phyloP scores from a whole-genome alignment of 2,888 invertebrate species.

The Phyllotreta striolata region DNA sequence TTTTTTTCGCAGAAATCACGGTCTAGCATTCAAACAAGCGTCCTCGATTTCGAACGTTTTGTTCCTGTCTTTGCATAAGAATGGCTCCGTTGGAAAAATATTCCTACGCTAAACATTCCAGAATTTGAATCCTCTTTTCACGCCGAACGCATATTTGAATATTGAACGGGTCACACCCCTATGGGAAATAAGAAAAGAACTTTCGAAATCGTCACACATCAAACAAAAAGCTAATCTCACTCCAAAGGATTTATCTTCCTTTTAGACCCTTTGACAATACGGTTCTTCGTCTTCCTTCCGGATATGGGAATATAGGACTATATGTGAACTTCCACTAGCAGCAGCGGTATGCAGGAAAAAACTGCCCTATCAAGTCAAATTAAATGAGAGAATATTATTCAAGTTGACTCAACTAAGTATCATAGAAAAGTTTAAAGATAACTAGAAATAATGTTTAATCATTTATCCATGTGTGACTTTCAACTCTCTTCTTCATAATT shows the following conservation, averaged over 20 bases:
- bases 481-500: no score
- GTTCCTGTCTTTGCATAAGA: conserved; percentile 58
- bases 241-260: conserved; percentile 40
- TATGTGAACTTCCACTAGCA: conserved; percentile 2
- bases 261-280: conserved; percentile 39
- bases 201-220: conserved; percentile 43
- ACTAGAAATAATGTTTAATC: no score
- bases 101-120: conserved; percentile 54
- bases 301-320: conserved; percentile 27
- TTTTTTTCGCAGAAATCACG: conserved; percentile 32
- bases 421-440: no score
- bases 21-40: conserved; percentile 54
- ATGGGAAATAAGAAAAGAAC: conserved; percentile 50
- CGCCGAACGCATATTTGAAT: conserved; percentile 53
- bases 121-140: conserved; percentile 53
- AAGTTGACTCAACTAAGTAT: no score
- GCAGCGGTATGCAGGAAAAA: background rate
- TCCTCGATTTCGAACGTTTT: conserved; percentile 52
- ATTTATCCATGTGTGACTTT: no score
- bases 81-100: conserved; percentile 54
- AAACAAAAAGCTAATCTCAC: conserved; percentile 43
- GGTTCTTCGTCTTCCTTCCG: conserved; percentile 34
- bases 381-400: no score
- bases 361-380: no score
- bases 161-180: conserved; percentile 51